phyloP scores from a whole-genome alignment of 2,797 vertebrate species.

The Podargus strigoides region DNA sequence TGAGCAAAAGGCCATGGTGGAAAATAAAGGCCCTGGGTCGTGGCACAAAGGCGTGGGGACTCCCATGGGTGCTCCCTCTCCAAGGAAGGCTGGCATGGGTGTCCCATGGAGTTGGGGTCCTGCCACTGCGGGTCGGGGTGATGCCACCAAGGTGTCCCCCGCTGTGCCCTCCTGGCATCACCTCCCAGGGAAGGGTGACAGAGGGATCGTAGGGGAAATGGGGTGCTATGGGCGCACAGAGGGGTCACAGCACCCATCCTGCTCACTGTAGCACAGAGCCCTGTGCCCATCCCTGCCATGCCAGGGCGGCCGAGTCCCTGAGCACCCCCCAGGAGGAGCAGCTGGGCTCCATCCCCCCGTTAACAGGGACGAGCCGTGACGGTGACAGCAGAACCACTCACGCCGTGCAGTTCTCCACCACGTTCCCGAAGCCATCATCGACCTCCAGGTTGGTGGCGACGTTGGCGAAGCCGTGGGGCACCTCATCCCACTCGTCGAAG shows the following conservation, averaged over 20 bases:
- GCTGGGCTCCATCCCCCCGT: too few relatives aligned
- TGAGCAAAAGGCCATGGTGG: neutral
- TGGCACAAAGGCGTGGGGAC: too few relatives aligned
- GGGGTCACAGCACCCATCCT: neutral
- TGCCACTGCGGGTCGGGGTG: fast-evolving
- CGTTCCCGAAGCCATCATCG: constrained; percentile 2
- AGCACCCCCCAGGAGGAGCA: neutral
- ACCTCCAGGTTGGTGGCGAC: constrained; percentile 75
- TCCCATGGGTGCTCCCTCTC: neutral
- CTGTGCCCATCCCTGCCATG: neutral
- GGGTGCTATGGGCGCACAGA: too few relatives aligned
- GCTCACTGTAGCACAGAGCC: neutral
- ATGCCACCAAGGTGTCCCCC: neutral
- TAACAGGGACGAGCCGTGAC: too few relatives aligned
- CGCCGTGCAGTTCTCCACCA: constrained; percentile 82
- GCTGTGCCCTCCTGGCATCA: neutral
- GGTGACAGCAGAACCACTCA: neutral
- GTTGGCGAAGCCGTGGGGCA: constrained; percentile 87
- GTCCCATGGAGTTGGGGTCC: neutral
- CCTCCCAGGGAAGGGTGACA: fast-evolving
- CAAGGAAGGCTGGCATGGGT: neutral
- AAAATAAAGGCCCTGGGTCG: neutral
- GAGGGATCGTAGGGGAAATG: fast-evolving
- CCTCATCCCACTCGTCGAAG: constrained; percentile 90
- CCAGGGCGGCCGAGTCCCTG: neutral